phyloP scores from a whole-genome alignment of 2,888 invertebrate species.

The Oithona nana region DNA sequence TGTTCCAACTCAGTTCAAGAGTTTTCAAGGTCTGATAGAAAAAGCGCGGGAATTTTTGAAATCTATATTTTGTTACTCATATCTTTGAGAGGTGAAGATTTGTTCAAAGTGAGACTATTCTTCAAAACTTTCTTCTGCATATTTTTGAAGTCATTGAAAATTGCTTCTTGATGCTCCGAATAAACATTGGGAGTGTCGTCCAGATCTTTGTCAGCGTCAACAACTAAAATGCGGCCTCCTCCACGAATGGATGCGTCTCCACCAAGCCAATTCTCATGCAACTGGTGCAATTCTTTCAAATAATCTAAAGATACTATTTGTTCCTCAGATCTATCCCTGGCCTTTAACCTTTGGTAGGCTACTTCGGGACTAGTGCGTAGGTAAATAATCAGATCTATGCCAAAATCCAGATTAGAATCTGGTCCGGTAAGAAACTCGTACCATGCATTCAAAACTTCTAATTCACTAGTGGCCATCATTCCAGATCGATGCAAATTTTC shows the following conservation, averaged over 20 bases:
- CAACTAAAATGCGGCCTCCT: background rate
- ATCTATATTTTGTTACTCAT: too few species aligned
- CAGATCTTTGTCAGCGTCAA: background rate
- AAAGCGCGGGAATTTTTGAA: too few species aligned
- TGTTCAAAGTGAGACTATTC: too few species aligned
- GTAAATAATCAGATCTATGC: slow-evolving; percentile 29
- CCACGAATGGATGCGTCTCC: slow-evolving; percentile 17
- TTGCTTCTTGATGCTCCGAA: background rate
- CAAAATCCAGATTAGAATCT: slow-evolving; percentile 40
- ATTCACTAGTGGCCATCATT: background rate
- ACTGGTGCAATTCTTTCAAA: slow-evolving; percentile 26
- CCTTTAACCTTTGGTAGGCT: background rate
- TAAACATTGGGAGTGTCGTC: background rate
- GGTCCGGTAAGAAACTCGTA: slow-evolving; percentile 54
- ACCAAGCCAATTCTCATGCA: slow-evolving; percentile 33
- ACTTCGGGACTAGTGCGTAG: slow-evolving; percentile 1
- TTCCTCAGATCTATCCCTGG: background rate
- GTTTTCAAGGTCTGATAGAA: too few species aligned
- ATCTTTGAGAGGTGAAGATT: too few species aligned
- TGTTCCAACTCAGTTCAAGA: too few species aligned
- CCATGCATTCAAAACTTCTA: slow-evolving; percentile 62
- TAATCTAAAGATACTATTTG: slow-evolving; percentile 23
- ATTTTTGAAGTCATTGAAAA: too few species aligned
- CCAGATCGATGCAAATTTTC: background rate
- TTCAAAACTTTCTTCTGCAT: too few species aligned